Base-by-base conservation (phyloP, 2,888 invertebrate species). In the Orchesella flavescens region DNA sequence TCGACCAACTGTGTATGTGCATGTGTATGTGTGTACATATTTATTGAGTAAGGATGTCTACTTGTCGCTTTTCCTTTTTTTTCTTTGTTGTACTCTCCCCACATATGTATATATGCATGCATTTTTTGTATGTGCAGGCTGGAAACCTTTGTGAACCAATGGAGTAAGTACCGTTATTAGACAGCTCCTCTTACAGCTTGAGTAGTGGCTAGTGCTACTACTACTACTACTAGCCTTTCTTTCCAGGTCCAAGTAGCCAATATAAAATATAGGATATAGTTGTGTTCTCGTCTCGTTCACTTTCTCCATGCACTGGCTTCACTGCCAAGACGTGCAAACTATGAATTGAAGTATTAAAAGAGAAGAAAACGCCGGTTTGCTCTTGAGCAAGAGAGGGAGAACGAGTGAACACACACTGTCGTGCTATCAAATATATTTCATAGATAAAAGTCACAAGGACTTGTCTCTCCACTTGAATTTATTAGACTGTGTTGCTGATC, bases 401-500 rank as follows among this genome's bases (percentile, higher is more conserved):
- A 24, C 15, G 46, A 19, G 53, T 17, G 43, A 13, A 75, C 46
- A 13, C n/a, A 69, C 49, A 53, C 69, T 69, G 68, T 57, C 34
- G 17, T 23, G 24, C 57, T 34, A 80, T 74, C 71, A 79, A 84
- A 85, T 82, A 87, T 85, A 86, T 85, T 86, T 85, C 77, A 79
- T 59, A 85, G 85, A 87, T 86, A 87, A 87, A 86, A 85, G 86
- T 86, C 84, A 86, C 79, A 86, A 86, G 83, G 78, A 78, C 84
- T 84, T 59, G 79, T 84, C 76, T 69, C 83, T 77, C 78, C 69
- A 78, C 81, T 81, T 72, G 83, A 87, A 87, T 87, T 87, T 87
- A 87, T 87, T 87, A 82, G 83, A 72, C 76, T 82, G 83, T 74
- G 57, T 71, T 66, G 69, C 72, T 83, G 72, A 78, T 85, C 84